These are phyloP conservation scores for Zapornia atra DNA, from an alignment of 2,113 vertebrate species.

Conservation along the genomic window DNA sequence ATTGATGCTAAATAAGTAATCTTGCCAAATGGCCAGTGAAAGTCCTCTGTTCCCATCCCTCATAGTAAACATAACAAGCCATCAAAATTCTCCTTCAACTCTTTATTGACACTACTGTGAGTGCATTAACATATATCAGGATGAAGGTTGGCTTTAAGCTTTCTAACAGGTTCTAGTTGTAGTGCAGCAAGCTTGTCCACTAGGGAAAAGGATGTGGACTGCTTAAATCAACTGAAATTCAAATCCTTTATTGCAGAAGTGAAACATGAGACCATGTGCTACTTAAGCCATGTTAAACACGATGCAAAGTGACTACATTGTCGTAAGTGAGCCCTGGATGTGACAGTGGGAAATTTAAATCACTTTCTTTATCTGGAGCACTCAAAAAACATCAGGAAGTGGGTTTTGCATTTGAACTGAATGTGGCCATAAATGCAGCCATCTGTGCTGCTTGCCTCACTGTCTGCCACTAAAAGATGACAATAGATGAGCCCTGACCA, in stretches of 20 bases:
- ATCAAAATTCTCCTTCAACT: neutral
- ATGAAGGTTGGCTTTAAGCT: neutral
- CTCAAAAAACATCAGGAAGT: neutral
- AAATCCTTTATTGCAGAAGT: neutral
- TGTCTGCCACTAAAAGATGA: neutral
- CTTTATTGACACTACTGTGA: neutral
- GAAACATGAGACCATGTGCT: neutral
- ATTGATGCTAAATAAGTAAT: neutral
- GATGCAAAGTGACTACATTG: neutral
- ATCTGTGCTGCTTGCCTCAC: neutral
- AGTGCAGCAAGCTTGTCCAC: neutral
- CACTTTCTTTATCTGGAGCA: neutral
- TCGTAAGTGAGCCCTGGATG: neutral
- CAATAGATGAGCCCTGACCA: neutral
- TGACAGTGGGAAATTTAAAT: neutral
- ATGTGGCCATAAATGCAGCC: neutral
- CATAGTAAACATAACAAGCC: neutral
- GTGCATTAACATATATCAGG: neutral
- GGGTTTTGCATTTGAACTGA: neutral
- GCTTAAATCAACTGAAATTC: neutral
- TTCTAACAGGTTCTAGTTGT: neutral
- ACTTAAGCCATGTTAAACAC: fast-evolving
- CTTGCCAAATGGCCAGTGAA: neutral
- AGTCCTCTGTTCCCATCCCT: neutral
- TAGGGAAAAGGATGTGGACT: neutral